Evolutionary conservation across 2,888 invertebrate genomes (phyloP), one percentile per base, ranked within the genome.

Genomic region (Pollenia angustigena): DNA sequence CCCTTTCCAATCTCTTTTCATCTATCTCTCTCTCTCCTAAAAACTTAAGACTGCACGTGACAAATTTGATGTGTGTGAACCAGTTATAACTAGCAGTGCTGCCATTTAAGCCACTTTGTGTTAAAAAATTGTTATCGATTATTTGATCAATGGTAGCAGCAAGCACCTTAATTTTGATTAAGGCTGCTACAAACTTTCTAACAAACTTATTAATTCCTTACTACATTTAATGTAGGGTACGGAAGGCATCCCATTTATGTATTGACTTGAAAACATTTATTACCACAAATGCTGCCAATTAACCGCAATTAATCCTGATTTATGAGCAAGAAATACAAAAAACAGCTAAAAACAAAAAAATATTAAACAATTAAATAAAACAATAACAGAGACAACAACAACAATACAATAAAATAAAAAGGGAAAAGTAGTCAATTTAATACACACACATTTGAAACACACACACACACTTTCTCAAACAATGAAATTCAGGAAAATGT

Each of bases 231-330:
- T 48, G 75, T 42, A 75, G 75, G 75, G 75, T 62, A 52, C 11
- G 10, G 2, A 18, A 56, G 12, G 4, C 4, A 44, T 42, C 40
- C 32, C 12, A 60, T 14, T 14, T 69, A 23, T 62, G 32, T 50
- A 69, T 76, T 69, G 75, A 75, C 64, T 80, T 71, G 64, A 75
- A 81, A 81, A 85, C 81, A 85, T 76, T 68, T 71, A 85, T 76
- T 81, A 58, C 81, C 89, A 81, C 79, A 88, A 89, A 88, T 88
- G 87, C 88, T 90, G 89, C 90, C 91, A 92, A 92, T 91, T 92
- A 90, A 90, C 90, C 88, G 89, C 90, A 91, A 91, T 92, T 91
- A 91, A 91, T 91, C 89, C 90, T 91, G 91, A 92, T 91, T 92
- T 91, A 92, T 90, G 89, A 85, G 75, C 74, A 54, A 71, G 62